Evolutionary conservation across 2,113 vertebrate species (phyloP), one percentile per base, ranked within the genome.

Genomic region (Empidonax alnorum): DNA sequence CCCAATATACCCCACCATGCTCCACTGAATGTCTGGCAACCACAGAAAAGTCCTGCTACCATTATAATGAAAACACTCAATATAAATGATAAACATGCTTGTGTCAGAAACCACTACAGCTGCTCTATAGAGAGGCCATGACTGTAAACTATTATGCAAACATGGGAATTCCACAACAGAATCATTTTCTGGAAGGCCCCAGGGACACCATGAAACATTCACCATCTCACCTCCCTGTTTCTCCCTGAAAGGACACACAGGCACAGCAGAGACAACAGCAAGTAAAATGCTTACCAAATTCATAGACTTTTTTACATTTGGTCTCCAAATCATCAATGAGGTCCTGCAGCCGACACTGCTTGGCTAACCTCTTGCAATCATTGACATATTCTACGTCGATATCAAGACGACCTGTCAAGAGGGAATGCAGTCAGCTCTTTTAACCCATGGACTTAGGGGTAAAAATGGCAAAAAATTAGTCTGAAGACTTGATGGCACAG

Each of bases 231-330:
- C 71, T 62, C 23, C 21, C 33, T 74, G 52, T 41, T 85, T 58
- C 42, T 58, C 66, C n/a, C 39, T 63, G 59, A 39, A 91, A 91
- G 33, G 31, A 14, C 24, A 90, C 41, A 39, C 5, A 33, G 25
- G 28, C 84, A 89, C 25, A 74, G 35, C 27, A 89, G 25, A 91
- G 74, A 69, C 3, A 76, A 53, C 6, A 58, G 28, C 14, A 65
- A 78, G 62, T 49, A 67, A 77, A 75, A 73, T 17, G 49, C 98
- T 97, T 98, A 99, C 99, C 99, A 86, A 99, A 99, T 92, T 99
- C 98, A 78, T 99, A 99, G 76, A 99, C 98, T 94, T 99, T 98
- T 97, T 99, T 99, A 82, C 98, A 99, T 96, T 99, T 99, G 94
- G 98, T 98, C 94, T 99, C 99, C 95, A 99, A 98, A 92, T 99